Base-by-base conservation (phyloP, 2,888 invertebrate species). In the Aricia artaxerxes region DNA sequence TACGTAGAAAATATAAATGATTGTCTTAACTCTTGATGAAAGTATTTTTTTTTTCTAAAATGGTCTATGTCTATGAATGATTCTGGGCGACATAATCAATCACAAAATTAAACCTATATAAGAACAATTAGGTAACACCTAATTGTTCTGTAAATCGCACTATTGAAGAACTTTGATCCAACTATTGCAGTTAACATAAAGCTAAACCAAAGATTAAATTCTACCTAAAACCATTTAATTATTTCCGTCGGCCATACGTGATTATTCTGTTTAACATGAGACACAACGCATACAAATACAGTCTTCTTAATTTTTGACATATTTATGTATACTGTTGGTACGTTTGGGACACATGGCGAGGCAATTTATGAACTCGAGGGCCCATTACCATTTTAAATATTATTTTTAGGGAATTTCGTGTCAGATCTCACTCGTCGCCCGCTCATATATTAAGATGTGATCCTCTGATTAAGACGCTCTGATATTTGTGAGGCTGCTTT, bases 361-460 rank as follows among this genome's bases (percentile, higher is more conserved):
- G 91, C 93, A 94, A 94, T 94, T 94, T 94, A 94, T 94, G 94
- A 94, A 92, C 87, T 89, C 89, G 88, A 88, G 87, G 89, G 85
- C 92, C 94, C 94, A 94, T 94, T 94, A 94, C 93, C 93, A 94
- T 94, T 94, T 94, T 94, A 94, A 94, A 94, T 94, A 94, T 94
- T 94, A 94, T 94, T 94, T 94, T 94, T 94, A 93, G 94, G 94
- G 94, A 94, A 94, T 94, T 92, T 89, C 91, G 93, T 94, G 94
- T 94, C 94, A 94, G 94, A 94, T 94, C 94, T 94, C 94, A 92
- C 92, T 94, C 93, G 91, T 88, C 92, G 90, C 86, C 88, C 87
- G 90, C 86, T 90, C 91, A 90, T 93, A 92, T 93, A 92, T 93
- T 92, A 92, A 89, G 94, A 94, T 93, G 92, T 90, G 92, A 94